Evolutionary conservation across 1,140 invertebrate species (phyloP), one percentile per base, ranked within the genome.

Genomic region (Portunus trituberculatus): DNA sequence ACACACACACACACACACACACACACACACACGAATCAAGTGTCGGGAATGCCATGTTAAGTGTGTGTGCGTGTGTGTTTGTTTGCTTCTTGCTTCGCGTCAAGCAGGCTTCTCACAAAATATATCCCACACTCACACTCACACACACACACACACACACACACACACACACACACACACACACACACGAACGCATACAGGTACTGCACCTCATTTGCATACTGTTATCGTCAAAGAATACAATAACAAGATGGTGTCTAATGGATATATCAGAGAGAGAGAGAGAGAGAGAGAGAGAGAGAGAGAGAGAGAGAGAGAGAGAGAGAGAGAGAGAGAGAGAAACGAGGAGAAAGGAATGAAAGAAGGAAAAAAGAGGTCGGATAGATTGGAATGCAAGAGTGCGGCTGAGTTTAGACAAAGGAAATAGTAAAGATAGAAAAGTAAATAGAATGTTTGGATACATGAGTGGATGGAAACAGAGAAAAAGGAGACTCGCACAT

Each of bases 1-100:
- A 76, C 67, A 76, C 67, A 76, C 67, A 76, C 67, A 76, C 67
- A 76, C 67, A 76, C 67, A 76, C 67, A 76, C 67, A 76, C 67
- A 76, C 67, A 76, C 67, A 76, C 67, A 7, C n/a, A 76, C 67
- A n/a, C n/a, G 20, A 12, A 76, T 76, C 67, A 76, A 76, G 67
- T 76, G 67, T 76, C 20, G 67, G 67, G 67, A 20, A 76, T 76
- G 67, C n/a, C 67, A 76, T 76, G 67, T 76, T n/a, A n/a, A 76
- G 67, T 76, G 67, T 76, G 67, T 76, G 67, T 59, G 67, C n/a
- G 67, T 76, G 67, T 76, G 20, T n/a, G 25, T 76, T 8, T 76
- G 67, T 76, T 76, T n/a, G 67, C 67, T 76, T 76, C 67, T 76
- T 76, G 67, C 67, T n/a, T 76, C 20, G n/a, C 67, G 67, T 76